Percentiles rank a stretch among this genome's conserved stretches.
Evolutionary conservation across 1,140 invertebrate species (phyloP).

Genomic region (Leguminivora glycinivorella): DNA sequence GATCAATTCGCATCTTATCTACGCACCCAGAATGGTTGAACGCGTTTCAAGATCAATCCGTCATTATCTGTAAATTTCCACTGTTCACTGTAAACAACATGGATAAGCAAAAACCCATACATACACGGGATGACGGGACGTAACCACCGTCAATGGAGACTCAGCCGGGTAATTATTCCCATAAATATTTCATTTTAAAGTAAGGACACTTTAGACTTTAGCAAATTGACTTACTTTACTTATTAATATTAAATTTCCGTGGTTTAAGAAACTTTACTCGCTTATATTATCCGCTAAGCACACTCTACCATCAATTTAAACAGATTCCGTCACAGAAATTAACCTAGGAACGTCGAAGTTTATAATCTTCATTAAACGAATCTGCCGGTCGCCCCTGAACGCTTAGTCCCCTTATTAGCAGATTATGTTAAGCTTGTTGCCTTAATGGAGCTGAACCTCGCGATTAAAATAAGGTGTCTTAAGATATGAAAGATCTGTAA

Average conservation of each 20-base stretch:
- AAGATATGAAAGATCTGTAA: slow-evolving; percentile 16
- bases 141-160: too few species aligned
- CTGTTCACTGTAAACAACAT: too few species aligned
- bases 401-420: slow-evolving; percentile 27
- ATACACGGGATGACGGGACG: too few species aligned
- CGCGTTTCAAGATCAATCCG: too few species aligned
- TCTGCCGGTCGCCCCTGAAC: slow-evolving; percentile 21
- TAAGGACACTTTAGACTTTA: background rate
- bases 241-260: background rate
- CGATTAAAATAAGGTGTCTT: slow-evolving; percentile 24
- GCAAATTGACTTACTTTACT: background rate
- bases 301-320: slow-evolving; percentile 13
- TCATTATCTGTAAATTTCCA: too few species aligned
- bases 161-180: too few species aligned
- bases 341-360: slow-evolving; percentile 27
- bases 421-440: slow-evolving; percentile 26
- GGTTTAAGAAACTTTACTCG: slow-evolving; percentile 8
- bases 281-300: background rate
- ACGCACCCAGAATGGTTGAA: too few species aligned
- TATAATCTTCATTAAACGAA: slow-evolving; percentile 28
- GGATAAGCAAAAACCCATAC: too few species aligned
- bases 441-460: slow-evolving; percentile 23
- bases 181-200: background rate
- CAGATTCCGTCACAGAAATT: slow-evolving; percentile 14
- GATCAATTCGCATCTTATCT: too few species aligned